Percentiles rank a stretch among this genome's conserved stretches.
Evolutionary conservation across 92 coral and sea anemone species (phyloP).

Genomic region (Pocillopora grandis): DNA sequence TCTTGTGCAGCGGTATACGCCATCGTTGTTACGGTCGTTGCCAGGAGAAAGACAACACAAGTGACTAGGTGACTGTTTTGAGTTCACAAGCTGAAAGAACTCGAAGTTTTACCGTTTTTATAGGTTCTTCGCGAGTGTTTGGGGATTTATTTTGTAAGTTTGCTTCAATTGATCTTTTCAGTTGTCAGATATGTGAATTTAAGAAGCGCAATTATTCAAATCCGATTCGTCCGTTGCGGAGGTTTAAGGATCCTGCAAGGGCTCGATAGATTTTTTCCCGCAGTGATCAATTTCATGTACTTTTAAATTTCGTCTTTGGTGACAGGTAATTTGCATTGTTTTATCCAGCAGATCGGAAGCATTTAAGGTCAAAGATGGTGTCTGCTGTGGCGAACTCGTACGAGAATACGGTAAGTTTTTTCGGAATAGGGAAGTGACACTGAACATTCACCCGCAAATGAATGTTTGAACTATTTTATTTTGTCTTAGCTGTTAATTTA

Average conservation of each 20-base stretch:
- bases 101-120: neutral
- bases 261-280: neutral
- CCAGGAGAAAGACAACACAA: conserved; percentile 18
- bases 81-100: neutral
- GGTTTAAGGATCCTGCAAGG: no score
- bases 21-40: neutral
- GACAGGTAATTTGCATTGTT: neutral
- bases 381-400: conserved; percentile 36
- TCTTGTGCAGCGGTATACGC: conserved; percentile 17
- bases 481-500: no score
- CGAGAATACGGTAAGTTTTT: conserved; percentile 21
- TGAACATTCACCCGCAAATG: no score
- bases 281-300: neutral
- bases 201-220: no score
- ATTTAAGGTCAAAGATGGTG: conserved; percentile 8
- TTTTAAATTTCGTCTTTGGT: neutral
- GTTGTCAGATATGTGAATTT: neutral
- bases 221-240: no score
- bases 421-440: no score
- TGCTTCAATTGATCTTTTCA: neutral
- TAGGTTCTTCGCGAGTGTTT: neutral
- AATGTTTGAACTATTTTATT: no score
- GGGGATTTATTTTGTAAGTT: neutral
- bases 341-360: conserved; percentile 4
- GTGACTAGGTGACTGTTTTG: neutral